A percentile compares a stretch with the other conserved stretches of the same genome.
These are phyloP conservation scores for Caretta caretta DNA, from an alignment of 2,113 vertebrate genomes.

Conservation along the genomic window DNA sequence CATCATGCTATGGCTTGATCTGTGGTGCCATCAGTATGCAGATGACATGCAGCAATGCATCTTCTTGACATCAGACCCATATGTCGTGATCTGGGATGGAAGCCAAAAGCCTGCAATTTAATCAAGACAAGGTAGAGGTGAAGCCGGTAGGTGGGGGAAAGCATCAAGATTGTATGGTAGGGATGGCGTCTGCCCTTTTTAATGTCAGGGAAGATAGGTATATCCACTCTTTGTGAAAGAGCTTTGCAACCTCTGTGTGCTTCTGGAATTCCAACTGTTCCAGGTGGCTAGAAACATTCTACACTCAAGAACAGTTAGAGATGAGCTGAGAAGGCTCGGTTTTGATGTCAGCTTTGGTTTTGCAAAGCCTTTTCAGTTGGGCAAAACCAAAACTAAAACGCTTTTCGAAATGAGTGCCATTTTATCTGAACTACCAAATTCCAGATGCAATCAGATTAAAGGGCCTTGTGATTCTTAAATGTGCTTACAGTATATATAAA, in stretches of 20 bases:
- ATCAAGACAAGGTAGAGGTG: not conserved
- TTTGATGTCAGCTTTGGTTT: not conserved
- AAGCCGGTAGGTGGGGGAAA: not conserved
- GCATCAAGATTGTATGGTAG: not conserved
- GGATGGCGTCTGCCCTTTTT: not conserved
- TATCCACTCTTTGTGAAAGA: not conserved
- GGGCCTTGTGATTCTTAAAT: constrained; percentile 32
- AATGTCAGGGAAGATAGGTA: not conserved
- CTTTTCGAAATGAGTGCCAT: not conserved
- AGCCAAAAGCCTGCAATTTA: not conserved
- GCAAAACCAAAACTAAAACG: not conserved
- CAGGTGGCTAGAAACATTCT: not conserved
- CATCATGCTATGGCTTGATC: not conserved
- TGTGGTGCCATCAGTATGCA: not conserved
- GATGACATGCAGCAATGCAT: not conserved
- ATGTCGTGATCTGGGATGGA: not conserved
- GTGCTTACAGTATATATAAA: constrained; percentile 1
- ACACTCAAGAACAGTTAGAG: not conserved
- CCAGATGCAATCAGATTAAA: constrained; percentile 21
- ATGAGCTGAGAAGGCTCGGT: not conserved
- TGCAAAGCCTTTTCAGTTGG: not conserved
- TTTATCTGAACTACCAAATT: constrained; percentile 38
- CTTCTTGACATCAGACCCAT: not conserved
- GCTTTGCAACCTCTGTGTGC: not conserved
- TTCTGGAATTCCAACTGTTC: not conserved